These are phyloP conservation scores for Cryptoblepharus egeriae DNA, from an alignment of 2,797 vertebrate genomes.

Conservation along the genomic window DNA sequence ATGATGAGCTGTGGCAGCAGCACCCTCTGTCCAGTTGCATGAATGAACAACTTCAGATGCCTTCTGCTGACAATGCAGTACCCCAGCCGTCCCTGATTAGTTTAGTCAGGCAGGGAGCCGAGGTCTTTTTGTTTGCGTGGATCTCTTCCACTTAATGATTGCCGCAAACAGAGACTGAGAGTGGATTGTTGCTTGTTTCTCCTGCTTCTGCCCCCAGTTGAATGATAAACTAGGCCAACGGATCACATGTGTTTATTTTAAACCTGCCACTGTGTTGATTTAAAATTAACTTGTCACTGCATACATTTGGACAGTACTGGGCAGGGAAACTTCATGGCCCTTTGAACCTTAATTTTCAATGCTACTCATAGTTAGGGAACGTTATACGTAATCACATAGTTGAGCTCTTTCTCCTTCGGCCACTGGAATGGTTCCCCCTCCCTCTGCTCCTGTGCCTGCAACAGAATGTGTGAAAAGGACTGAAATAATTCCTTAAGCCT, in stretches of 20 bases:
- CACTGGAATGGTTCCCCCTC: background rate
- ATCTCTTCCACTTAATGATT: background rate
- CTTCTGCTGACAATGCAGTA: background rate
- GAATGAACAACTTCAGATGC: conserved; percentile 17
- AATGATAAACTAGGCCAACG: background rate
- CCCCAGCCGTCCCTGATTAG: background rate
- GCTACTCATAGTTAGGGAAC: background rate
- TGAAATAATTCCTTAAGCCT: conserved; percentile 42
- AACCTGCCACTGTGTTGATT: conserved; percentile 1
- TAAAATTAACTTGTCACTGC: conserved; percentile 13
- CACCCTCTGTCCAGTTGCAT: background rate
- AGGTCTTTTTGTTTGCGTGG: background rate
- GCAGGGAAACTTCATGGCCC: background rate
- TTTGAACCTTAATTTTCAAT: conserved; percentile 5
- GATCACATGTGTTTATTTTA: background rate
- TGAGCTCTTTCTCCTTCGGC: background rate
- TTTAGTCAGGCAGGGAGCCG: background rate
- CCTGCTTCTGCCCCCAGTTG: conserved; percentile 18
- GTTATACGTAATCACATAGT: background rate
- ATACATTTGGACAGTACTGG: conserved; percentile 1
- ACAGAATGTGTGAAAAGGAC: conserved; percentile 13
- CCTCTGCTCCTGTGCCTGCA: background rate
- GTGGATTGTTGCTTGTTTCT: background rate
- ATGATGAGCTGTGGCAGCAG: conserved; percentile 3
- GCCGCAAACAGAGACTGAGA: background rate